phyloP scores from a whole-genome alignment of 1,140 invertebrate genomes.

The Ganaspis sp. region DNA sequence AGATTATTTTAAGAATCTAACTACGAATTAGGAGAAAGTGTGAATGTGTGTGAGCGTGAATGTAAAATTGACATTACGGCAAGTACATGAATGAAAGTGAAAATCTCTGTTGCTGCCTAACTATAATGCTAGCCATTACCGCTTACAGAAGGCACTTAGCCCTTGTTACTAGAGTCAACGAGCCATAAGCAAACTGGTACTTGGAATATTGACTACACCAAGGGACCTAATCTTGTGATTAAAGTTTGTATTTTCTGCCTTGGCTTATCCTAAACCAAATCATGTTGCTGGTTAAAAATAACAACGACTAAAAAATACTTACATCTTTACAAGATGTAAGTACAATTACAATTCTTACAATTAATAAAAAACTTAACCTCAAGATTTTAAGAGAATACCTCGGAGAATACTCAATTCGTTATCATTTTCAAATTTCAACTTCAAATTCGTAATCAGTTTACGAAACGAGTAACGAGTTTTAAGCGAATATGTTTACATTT shows the following conservation, averaged over 20 bases:
- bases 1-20: too few relatives aligned
- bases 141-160: constrained; percentile 16
- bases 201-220: not conserved
- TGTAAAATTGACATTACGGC: not conserved
- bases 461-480: too few relatives aligned
- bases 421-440: too few relatives aligned
- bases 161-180: constrained; percentile 23
- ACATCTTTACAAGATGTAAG: too few relatives aligned
- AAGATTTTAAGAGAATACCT: too few relatives aligned
- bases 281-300: not conserved
- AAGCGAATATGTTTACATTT: too few relatives aligned
- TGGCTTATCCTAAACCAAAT: not conserved
- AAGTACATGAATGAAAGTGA: constrained; percentile 7
- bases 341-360: too few relatives aligned
- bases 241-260: not conserved
- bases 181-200: constrained; percentile 11
- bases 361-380: too few relatives aligned
- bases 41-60: not conserved
- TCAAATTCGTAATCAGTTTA: too few relatives aligned
- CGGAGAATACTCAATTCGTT: too few relatives aligned
- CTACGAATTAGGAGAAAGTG: too few relatives aligned
- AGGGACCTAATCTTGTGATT: constrained; percentile 9
- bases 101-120: constrained; percentile 11
- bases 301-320: not conserved
- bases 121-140: constrained; percentile 23